Base-by-base conservation (phyloP, 2,888 invertebrate species). In the Priocnemis perturbator region DNA sequence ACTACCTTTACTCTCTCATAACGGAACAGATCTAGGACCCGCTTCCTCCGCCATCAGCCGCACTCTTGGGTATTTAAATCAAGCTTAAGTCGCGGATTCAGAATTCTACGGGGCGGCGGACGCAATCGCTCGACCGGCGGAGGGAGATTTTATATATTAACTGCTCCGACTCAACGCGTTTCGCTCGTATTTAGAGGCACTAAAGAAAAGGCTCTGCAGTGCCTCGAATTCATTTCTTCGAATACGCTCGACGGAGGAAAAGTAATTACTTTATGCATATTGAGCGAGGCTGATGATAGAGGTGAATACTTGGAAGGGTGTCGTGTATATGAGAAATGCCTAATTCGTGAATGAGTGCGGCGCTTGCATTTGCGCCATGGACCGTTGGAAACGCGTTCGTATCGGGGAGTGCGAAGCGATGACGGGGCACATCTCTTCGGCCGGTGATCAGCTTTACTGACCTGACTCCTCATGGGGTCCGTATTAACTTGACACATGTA, bases 401-500 rank as follows among this genome's bases (percentile, higher is more conserved):
- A 37, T 37, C 37, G 52, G 58, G 30, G 59, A 67, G 45, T 56
- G 47, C 37, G 53, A 37, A n/a, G 26, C 47, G 48, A 60, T 56
- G 59, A 48, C 48, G 26, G 21, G 37, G 59, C 63, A 19, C 52
- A 60, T 65, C 20, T 57, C 37, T 48, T 20, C 15, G 15, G 2
- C 7, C 55, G 26, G 59, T 59, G 26, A 60, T 60, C 44, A 47
- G 55, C 30, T 60, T 44, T 70, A 88, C 91, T 90, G 90, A 96
- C 96, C 93, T 95, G 95, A 89, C 94, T 95, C 83, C 94, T 93
- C 96, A 96, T 96, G 67, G 96, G 97, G 88, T 96, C 95, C 68
- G 96, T 97, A 90, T 97, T 97, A 85, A 97, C 94, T 90, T 97
- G 97, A 90, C 97, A 97, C 96, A 97, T 97, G 91, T 97, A 97